Conservation (phyloP, 2,888 invertebrate genomes). For the Silvanus unidentatus region DNA sequence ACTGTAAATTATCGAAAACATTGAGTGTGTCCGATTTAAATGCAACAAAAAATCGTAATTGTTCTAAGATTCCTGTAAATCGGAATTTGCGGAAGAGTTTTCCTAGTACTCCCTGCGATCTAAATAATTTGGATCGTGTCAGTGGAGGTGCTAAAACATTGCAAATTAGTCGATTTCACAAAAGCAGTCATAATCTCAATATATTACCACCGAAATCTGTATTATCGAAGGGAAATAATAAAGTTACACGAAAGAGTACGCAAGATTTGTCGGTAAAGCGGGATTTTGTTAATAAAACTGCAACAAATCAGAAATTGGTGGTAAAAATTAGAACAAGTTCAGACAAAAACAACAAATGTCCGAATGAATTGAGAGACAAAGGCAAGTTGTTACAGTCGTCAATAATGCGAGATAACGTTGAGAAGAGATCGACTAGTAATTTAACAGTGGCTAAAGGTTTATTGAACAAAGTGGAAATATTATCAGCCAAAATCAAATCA, state of each 20-base stretch:
- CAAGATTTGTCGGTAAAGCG: slow-evolving; percentile 15
- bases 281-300: slow-evolving; percentile 6
- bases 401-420: too few species aligned
- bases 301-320: background rate
- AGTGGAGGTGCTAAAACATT: slow-evolving; percentile 23
- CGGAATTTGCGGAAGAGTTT: slow-evolving; percentile 35
- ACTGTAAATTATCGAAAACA: slow-evolving; percentile 28
- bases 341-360: too few species aligned
- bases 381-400: too few species aligned
- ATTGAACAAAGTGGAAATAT: slow-evolving; percentile 1
- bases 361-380: too few species aligned
- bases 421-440: too few species aligned
- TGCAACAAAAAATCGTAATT: slow-evolving; percentile 20
- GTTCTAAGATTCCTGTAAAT: slow-evolving; percentile 39
- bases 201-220: slow-evolving; percentile 12
- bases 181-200: slow-evolving; percentile 23
- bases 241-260: slow-evolving; percentile 14
- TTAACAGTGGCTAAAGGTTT: background rate
- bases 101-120: slow-evolving; percentile 46
- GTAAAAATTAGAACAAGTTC: too few species aligned
- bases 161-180: slow-evolving; percentile 6
- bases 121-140: slow-evolving; percentile 35
- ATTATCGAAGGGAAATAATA: too few species aligned
- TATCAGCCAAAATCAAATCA: slow-evolving; percentile 5
- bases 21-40: slow-evolving; percentile 35